Base-by-base conservation (phyloP, 2,113 vertebrate genomes). In the Callocephalon fimbriatum region DNA sequence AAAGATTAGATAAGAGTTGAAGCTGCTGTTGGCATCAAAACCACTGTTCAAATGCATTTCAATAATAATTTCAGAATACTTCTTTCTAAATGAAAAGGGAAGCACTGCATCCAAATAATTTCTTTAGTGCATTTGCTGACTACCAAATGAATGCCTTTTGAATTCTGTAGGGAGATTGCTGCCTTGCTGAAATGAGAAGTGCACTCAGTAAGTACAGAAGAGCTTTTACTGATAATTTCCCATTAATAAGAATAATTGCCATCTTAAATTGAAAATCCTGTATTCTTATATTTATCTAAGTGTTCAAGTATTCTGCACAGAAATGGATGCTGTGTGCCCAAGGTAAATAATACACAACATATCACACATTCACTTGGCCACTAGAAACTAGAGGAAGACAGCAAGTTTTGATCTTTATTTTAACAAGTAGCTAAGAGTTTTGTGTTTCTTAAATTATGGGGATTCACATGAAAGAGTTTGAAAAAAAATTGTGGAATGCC, bases 161-260 rank as follows among this genome's bases (percentile, higher is more conserved):
- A 97, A 95, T 78, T 89, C 96, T 59, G 16, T 22, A 71, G 88
- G 96, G 96, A 96, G 82, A 78, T 58, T 0, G 0, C 25, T 65
- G 48, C 40, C 94, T 91, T 86, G 72, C 88, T 89, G 83, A 92
- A 95, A 81, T 45, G 44, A 15, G 96, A 91, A 96, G 79, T 95
- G 95, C 88, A 91, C 94, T 97, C 83, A 75, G 5, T 61, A 87
- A 91, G 80, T 78, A 83, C 95, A 78, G 77, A 86, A 95, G 88
- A 95, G 96, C 92, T 95, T 97, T 95, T 91, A 95, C 72, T 45
- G 83, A 75, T 93, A 95, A 93, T 97, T 96, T 90, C 71, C 76
- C 88, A 45, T 88, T 95, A 97, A 97, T 96, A 92, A 75, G 88
- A 86, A 68, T 91, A 95, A 94, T 91, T 96, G n/a, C 40, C 32